Evolutionary conservation across 2,888 invertebrate species (phyloP), one percentile per base, ranked within the genome.

Genomic region (Horisme vitalbata): DNA sequence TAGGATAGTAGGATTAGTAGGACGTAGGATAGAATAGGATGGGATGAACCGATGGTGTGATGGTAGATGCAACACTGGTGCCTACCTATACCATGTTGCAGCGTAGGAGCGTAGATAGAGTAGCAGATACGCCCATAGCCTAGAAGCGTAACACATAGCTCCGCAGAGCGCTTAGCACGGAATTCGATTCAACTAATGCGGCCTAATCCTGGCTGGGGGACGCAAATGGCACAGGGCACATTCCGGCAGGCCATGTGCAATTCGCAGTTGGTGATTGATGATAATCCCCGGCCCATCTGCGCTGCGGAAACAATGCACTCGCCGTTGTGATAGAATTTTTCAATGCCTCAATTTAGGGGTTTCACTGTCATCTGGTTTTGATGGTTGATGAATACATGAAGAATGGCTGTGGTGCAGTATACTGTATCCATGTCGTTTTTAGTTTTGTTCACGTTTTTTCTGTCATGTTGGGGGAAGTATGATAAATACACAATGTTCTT

Each of bases 121-220:
- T 4, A 26, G 20, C 21, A 20, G n/a, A 28, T 15, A 26, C 30
- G 13, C 39, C 61, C 7, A 21, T 24, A 39, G 26, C 30, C 34
- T 38, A 39, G 34, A 31, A 61, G 65, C 63, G 75, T 77, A 79
- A 84, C 79, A 75, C 81, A 85, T 81, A 71, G 80, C 69, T 64
- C 80, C 66, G 82, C 82, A 85, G 65, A 81, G 79, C 75, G 85
- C 84, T 86, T 84, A 86, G 79, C 71, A 78, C 74, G 72, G 79
- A 84, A 87, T 87, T 83, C 86, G 83, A 88, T 88, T 85, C 83
- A 80, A 79, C 79, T 89, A 88, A 87, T 86, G 69, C 87, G 68
- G 63, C 70, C 79, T 87, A 88, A 87, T 87, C 87, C 88, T 73
- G 75, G 64, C 75, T 75, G 67, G 78, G 71, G 68, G 77, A 48